Percentiles rank a stretch among this genome's conserved stretches.
phyloP scores from a whole-genome alignment of 1,140 invertebrate genomes.

The Lepidurus couesii region DNA sequence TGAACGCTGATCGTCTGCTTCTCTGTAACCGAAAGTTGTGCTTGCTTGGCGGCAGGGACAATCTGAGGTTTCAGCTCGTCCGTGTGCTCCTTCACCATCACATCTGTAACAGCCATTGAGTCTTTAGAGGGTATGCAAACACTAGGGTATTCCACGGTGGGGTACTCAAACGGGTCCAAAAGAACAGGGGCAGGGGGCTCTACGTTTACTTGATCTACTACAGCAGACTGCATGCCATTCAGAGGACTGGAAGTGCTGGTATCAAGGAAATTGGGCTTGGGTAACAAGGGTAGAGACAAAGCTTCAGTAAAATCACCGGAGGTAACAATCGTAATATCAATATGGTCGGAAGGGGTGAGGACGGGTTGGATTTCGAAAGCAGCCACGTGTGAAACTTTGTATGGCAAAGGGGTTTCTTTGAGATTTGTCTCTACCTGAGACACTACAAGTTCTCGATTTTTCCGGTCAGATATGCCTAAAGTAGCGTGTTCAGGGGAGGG shows the following conservation, averaged over 20 bases:
- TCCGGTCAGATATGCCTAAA: not conserved
- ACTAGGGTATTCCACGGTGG: not conserved
- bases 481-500: not conserved
- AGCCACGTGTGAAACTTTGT: not conserved
- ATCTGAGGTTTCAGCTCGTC: constrained; percentile 23
- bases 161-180: not conserved
- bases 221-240: not conserved
- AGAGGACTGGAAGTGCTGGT: not conserved
- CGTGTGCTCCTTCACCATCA: constrained; percentile 29
- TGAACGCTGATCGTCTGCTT: constrained; percentile 35
- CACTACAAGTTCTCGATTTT: not conserved
- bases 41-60: constrained; percentile 31
- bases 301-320: not conserved
- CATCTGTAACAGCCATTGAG: constrained; percentile 33
- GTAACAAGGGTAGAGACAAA: not conserved
- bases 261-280: not conserved
- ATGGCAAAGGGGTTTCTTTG: not conserved
- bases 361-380: not conserved
- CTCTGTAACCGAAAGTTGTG: constrained; percentile 30
- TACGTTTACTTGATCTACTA: not conserved
- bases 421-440: not conserved
- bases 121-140: constrained; percentile 11
- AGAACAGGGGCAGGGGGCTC: not conserved
- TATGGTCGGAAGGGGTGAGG: not conserved
- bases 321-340: not conserved